Percentiles rank a stretch among this genome's conserved stretches.
Evolutionary conservation across 2,113 vertebrate genomes (phyloP).

Genomic region (Cettia cetti): DNA sequence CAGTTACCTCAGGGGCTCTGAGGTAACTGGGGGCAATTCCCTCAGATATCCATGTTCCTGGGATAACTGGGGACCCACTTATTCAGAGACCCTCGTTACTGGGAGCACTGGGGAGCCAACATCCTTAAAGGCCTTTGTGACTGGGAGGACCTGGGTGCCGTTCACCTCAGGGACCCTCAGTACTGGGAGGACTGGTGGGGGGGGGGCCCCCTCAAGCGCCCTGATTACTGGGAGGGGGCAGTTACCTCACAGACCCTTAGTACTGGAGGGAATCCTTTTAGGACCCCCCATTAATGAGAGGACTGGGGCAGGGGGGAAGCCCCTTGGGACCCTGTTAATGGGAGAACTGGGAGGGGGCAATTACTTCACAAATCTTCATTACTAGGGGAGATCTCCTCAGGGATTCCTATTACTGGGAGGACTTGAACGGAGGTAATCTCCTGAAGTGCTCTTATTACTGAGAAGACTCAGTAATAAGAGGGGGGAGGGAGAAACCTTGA

Average conservation of each 20-base stretch:
- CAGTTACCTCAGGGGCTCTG: neutral
- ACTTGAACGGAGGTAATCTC: neutral
- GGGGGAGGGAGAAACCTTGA: neutral
- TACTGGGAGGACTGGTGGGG: neutral
- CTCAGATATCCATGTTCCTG: neutral
- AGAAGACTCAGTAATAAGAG: too few relatives aligned
- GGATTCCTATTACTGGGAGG: neutral
- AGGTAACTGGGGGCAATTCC: too few relatives aligned
- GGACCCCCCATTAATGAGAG: neutral
- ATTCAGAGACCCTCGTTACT: too few relatives aligned
- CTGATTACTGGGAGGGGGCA: too few relatives aligned
- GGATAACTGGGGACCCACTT: too few relatives aligned
- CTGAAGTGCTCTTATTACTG: neutral
- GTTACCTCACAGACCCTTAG: neutral
- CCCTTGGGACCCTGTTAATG: too few relatives aligned
- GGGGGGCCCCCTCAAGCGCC: accelerated
- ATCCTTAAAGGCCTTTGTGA: too few relatives aligned
- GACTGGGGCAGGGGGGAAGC: neutral
- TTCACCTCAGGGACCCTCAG: neutral
- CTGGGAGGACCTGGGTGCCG: neutral
- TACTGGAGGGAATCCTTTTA: neutral
- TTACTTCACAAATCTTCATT: too few relatives aligned
- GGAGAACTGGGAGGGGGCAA: neutral
- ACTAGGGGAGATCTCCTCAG: too few relatives aligned
- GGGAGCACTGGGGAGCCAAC: neutral